Evolutionary conservation across 1,140 invertebrate species (phyloP).

Genomic region (Ectropis grisescens): DNA sequence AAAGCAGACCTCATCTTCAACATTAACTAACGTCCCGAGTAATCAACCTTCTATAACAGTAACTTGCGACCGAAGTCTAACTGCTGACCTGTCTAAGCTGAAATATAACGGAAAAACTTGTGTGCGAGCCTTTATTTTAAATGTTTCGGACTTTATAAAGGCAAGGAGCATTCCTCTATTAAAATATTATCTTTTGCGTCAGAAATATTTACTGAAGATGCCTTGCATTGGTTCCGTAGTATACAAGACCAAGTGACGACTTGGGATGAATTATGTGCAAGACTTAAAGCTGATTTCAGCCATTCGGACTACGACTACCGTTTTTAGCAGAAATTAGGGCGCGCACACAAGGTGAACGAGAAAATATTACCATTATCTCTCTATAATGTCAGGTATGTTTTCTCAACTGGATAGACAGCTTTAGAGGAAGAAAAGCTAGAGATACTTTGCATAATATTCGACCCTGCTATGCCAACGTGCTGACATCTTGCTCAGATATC

Average conservation of each 20-base stretch:
- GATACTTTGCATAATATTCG: constrained; percentile 24
- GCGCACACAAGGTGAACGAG: constrained; percentile 24
- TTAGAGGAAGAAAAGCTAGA: constrained; percentile 22
- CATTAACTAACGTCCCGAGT: too few relatives aligned
- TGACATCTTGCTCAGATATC: constrained; percentile 8
- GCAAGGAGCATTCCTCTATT: background rate
- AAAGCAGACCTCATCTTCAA: background rate
- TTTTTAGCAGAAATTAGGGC: constrained; percentile 21
- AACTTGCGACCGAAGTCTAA: background rate
- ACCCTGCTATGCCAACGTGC: constrained; percentile 17
- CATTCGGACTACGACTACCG: constrained; percentile 23
- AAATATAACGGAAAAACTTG: constrained; percentile 5
- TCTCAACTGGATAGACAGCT: constrained; percentile 11
- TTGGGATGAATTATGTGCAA: constrained; percentile 4
- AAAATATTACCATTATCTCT: constrained; percentile 29
- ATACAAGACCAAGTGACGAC: background rate
- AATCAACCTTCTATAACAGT: background rate
- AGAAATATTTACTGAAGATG: constrained; percentile 10
- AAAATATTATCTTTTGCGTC: constrained; percentile 5
- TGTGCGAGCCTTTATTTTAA: constrained; percentile 6
- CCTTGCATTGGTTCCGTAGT: constrained; percentile 9
- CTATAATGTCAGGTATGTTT: constrained; percentile 26
- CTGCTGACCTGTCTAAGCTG: background rate
- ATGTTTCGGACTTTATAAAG: constrained; percentile 4
- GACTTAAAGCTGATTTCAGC: constrained; percentile 14